phyloP scores from a whole-genome alignment of 2,888 invertebrate genomes.

The Torymus texanus region DNA sequence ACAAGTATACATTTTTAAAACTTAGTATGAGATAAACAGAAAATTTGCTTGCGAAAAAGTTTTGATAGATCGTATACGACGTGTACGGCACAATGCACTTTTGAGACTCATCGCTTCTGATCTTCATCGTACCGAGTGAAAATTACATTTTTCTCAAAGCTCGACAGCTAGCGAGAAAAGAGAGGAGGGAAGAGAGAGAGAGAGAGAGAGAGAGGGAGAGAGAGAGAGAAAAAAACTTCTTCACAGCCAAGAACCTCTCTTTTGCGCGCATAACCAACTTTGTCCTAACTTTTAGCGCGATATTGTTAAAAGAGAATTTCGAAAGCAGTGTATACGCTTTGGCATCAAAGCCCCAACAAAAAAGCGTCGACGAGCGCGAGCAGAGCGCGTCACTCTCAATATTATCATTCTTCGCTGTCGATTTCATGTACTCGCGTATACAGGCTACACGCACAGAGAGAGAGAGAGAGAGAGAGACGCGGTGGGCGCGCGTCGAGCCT shows the following conservation, averaged over 20 bases:
- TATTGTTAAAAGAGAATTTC: too few relatives aligned
- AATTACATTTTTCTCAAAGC: conserved; percentile 20
- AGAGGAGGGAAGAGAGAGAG: too few relatives aligned
- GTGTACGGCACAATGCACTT: neutral
- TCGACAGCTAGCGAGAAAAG: neutral
- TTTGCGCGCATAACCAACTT: too few relatives aligned
- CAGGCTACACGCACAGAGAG: neutral
- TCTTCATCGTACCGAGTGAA: neutral
- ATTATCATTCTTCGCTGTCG: conserved; percentile 39
- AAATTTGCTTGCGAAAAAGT: neutral
- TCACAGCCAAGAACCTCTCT: too few relatives aligned
- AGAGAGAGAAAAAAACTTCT: too few relatives aligned
- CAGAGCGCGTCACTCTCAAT: conserved; percentile 19
- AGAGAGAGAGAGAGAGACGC: neutral
- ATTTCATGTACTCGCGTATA: neutral
- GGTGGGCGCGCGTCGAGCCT: conserved; percentile 4
- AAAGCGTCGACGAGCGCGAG: neutral
- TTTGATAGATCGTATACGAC: neutral
- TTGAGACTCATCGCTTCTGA: neutral
- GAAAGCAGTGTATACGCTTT: neutral
- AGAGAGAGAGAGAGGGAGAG: too few relatives aligned
- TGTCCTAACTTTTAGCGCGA: too few relatives aligned
- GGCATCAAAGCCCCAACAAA: neutral
- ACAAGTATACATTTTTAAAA: too few relatives aligned
- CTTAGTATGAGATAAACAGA: neutral